A percentile compares a stretch with the other conserved stretches of the same genome.
Evolutionary conservation across 2,797 vertebrate species (phyloP).

Genomic region (Clarias laeviceps): DNA sequence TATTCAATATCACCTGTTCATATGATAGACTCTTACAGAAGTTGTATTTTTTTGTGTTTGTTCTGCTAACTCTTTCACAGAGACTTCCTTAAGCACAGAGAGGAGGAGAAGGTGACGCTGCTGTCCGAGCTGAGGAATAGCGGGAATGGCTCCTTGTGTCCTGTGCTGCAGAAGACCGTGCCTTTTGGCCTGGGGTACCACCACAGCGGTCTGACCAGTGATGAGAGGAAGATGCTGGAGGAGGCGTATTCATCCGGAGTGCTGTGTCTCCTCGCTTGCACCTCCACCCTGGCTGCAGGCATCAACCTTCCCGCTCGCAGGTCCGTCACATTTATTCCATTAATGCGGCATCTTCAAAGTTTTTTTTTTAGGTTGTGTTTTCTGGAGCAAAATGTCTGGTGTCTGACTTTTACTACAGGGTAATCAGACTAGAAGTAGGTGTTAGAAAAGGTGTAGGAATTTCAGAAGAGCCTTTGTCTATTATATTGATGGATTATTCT

Average conservation of each 20-base stretch:
- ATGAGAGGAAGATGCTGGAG: slow-evolving; percentile 89
- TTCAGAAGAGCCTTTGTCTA: too few species aligned
- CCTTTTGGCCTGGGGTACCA: slow-evolving; percentile 92
- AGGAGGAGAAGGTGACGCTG: slow-evolving; percentile 79
- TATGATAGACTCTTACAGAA: not conserved
- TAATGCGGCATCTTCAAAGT: not conserved
- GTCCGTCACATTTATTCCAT: slow-evolving; percentile 61
- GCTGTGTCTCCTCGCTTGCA: slow-evolving; percentile 91
- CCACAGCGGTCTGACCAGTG: slow-evolving; percentile 89
- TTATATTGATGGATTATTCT: not conserved
- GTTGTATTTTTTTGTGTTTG: not conserved
- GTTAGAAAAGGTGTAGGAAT: not conserved
- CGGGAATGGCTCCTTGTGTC: slow-evolving; percentile 83
- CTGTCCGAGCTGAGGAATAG: slow-evolving; percentile 76
- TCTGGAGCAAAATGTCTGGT: not conserved
- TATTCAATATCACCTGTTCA: not conserved
- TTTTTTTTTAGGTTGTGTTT: not conserved
- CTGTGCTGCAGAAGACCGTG: slow-evolving; percentile 81
- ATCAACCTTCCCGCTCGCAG: slow-evolving; percentile 95
- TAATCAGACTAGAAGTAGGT: not conserved
- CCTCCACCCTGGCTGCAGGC: slow-evolving; percentile 93
- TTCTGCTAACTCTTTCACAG: slow-evolving; percentile 63
- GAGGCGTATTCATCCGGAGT: slow-evolving; percentile 86
- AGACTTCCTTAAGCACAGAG: slow-evolving; percentile 74
- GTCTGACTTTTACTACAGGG: not conserved